These are phyloP conservation scores for Micronycteris hirsuta DNA, from an alignment of 2,113 vertebrate genomes.

Conservation along the genomic window DNA sequence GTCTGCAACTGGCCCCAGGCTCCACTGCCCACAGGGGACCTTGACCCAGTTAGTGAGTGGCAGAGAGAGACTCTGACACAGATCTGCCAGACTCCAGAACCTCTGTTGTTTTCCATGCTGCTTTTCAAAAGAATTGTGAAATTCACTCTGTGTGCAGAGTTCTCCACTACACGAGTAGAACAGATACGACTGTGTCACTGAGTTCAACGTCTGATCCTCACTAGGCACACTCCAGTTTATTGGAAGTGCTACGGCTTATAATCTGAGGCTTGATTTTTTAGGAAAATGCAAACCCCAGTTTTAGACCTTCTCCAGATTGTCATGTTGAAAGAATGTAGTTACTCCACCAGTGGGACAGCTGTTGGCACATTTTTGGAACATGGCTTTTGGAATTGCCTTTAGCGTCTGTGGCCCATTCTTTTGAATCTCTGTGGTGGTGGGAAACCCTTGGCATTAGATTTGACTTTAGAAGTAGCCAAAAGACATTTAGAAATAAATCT, in stretches of 20 bases:
- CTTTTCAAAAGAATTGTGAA: not conserved
- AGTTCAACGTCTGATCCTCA: not conserved
- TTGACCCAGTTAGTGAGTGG: not conserved
- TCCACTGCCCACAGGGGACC: fast-evolving
- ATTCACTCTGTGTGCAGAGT: not conserved
- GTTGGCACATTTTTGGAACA: not conserved
- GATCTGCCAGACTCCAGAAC: not conserved
- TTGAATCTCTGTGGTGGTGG: not conserved
- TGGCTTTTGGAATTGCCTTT: not conserved
- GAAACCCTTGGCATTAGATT: not conserved
- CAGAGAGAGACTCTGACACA: not conserved
- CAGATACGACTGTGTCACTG: not conserved
- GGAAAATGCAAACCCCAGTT: not conserved
- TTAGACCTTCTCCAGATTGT: not conserved
- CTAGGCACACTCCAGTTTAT: not conserved
- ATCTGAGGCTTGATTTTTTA: not conserved
- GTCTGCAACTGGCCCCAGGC: not conserved
- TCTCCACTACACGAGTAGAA: not conserved
- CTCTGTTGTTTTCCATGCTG: not conserved
- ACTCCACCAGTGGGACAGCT: not conserved
- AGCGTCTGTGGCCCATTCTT: not conserved
- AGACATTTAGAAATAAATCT: not conserved
- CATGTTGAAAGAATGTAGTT: not conserved
- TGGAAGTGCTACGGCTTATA: not conserved
- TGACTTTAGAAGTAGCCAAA: not conserved